Evolutionary conservation across 2,113 vertebrate genomes (phyloP), one percentile per base, ranked within the genome.

Genomic region (Hippocampus abdominalis): DNA sequence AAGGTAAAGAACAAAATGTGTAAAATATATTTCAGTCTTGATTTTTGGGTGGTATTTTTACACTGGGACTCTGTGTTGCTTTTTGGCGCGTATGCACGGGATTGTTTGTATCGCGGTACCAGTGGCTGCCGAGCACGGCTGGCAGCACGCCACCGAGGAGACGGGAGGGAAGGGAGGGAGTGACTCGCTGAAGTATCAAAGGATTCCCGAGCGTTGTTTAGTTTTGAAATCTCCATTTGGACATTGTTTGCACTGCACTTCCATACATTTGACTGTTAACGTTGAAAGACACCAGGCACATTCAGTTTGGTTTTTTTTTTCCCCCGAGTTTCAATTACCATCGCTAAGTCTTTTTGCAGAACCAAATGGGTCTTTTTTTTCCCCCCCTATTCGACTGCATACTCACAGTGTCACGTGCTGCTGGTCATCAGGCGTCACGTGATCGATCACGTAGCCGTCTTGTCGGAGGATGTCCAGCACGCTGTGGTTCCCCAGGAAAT

Each of bases 401-500:
- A 88, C 95, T 95, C 86, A 98, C 97, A 92, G 91, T 89, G 91
- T 88, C 80, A 91, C 86, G 44, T 89, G 84, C 79, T 95, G 93
- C 83, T 93, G 94, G 11, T 85, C 67, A 59, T 84, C 81, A 0
- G 97, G 89, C 0, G 93, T 91, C 3, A 93, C 93, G 90, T 99
- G 97, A 66, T 95, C 90, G 79, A 99, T 95, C 82, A 96, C 92
- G 77, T 97, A 96, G 75, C 97, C 97, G 71, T 94, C 94, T 88
- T 96, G 94, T 75, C 93, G 92, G 80, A 99, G 93, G 80, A 98
- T 95, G 81, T 98, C 95, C 81, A 99, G 94, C 89, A 99, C 96
- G 32, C 97, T 98, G 89, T 94, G 94, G 91, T 99, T 99, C 67
- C 97, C 97, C 88, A 99, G 93, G 87, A 99, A 99, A 88, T 99